Conservation (phyloP, 2,797 vertebrate species). For the Eupleurogrammus muticus region DNA sequence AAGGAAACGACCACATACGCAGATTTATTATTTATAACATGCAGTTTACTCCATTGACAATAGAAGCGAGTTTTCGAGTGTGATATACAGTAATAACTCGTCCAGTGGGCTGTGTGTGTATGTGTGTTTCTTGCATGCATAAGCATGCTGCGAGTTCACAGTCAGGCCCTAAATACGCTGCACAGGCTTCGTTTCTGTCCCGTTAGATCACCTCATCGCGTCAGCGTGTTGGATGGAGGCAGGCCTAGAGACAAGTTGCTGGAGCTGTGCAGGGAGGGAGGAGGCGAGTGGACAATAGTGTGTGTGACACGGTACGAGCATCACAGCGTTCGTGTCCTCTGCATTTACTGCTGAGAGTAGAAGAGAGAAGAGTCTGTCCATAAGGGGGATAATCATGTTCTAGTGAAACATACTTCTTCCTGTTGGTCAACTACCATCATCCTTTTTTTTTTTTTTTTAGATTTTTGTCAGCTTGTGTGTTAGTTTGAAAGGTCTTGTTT, state of each 20-base stretch:
- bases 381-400: no score
- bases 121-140: constrained; percentile 28
- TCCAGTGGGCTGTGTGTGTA: constrained; percentile 17
- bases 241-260: constrained; percentile 61
- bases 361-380: no score
- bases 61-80: not conserved
- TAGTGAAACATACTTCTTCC: no score
- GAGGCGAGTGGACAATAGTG: constrained; percentile 15
- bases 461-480: not conserved
- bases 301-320: constrained; percentile 25
- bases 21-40: not conserved
- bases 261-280: constrained; percentile 24
- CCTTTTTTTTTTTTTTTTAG: constrained; percentile 16
- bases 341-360: not conserved
- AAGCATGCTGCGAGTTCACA: constrained; percentile 51
- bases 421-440: constrained; percentile 18
- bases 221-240: constrained; percentile 60
- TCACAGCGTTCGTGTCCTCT: constrained; percentile 19
- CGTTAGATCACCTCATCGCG: constrained; percentile 71
- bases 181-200: constrained; percentile 69
- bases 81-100: constrained; percentile 6
- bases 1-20: not conserved
- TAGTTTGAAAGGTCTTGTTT: not conserved
- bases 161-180: constrained; percentile 56
- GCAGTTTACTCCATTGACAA: not conserved